These are phyloP conservation scores for Callyntrura sp. DNA, from an alignment of 2,888 invertebrate genomes.

Conservation along the genomic window DNA sequence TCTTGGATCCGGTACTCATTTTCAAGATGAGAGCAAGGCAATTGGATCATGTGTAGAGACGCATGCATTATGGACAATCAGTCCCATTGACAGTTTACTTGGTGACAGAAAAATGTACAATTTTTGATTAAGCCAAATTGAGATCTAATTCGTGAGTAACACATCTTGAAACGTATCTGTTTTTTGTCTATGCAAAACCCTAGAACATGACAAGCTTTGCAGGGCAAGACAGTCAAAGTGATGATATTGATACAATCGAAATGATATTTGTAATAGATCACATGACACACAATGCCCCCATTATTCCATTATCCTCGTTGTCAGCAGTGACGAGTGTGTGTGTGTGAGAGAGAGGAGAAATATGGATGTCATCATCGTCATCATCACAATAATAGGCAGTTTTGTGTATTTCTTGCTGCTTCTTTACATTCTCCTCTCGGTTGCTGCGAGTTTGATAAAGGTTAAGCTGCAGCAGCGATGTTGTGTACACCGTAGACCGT, in stretches of 20 bases:
- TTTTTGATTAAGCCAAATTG: constrained; percentile 56
- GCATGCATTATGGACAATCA: neutral
- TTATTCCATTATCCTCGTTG: constrained; percentile 66
- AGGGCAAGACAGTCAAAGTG: constrained; percentile 5
- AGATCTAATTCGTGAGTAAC: constrained; percentile 57
- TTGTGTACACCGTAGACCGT: constrained; percentile 1
- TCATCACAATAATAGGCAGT: constrained; percentile 6
- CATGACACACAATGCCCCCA: constrained; percentile 69
- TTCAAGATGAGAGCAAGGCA: neutral
- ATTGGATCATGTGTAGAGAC: constrained; percentile 6
- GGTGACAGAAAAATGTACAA: constrained; percentile 46
- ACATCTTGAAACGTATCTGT: neutral
- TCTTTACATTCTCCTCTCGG: neutral
- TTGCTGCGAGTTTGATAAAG: constrained; percentile 45
- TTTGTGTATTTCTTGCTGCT: constrained; percentile 25
- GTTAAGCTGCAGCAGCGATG: constrained; percentile 68
- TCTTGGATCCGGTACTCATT: neutral
- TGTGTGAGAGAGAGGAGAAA: constrained; percentile 42
- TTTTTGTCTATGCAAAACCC: neutral
- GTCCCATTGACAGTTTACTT: constrained; percentile 23
- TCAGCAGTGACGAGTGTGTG: constrained; percentile 31
- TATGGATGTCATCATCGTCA: constrained; percentile 49
- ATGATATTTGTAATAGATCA: constrained; percentile 54
- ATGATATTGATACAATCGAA: neutral
- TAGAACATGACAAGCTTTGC: constrained; percentile 17